Percentiles rank a stretch among this genome's conserved stretches.
Conservation (phyloP, 2,888 invertebrate species). For the Ormyrus pomaceus region DNA sequence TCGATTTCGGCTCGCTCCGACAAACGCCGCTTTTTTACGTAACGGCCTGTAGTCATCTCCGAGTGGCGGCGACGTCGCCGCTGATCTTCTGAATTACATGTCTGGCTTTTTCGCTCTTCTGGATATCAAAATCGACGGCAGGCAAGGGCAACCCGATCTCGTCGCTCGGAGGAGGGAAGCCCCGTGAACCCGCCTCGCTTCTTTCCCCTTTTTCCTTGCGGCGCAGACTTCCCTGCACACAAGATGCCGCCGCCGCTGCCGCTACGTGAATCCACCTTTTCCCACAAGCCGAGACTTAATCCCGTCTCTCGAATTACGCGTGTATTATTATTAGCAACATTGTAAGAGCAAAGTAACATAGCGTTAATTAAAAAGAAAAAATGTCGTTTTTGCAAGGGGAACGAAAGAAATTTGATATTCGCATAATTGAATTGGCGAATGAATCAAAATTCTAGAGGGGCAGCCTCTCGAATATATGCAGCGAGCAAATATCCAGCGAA, state of each 20-base stretch:
- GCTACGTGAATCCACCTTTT: conserved; percentile 48
- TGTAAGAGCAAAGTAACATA: neutral
- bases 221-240: neutral
- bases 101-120: conserved; percentile 36
- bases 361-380: neutral
- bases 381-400: no score
- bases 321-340: neutral
- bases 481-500: neutral
- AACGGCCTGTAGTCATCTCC: neutral
- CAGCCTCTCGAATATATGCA: no score
- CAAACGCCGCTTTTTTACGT: neutral
- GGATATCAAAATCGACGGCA: conserved; percentile 33
- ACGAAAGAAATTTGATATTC: no score
- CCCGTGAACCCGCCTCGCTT: conserved; percentile 17
- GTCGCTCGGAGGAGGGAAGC: conserved; percentile 52
- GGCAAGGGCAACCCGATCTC: conserved; percentile 23
- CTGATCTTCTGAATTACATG: neutral
- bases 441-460: no score
- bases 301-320: conserved; percentile 28
- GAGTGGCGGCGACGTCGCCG: neutral
- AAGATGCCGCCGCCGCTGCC: no score
- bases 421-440: no score
- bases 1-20: conserved; percentile 18
- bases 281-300: conserved; percentile 51
- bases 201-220: conserved; percentile 20